Conservation (phyloP, 2,797 vertebrate genomes). For the Sphaeramia orbicularis region DNA sequence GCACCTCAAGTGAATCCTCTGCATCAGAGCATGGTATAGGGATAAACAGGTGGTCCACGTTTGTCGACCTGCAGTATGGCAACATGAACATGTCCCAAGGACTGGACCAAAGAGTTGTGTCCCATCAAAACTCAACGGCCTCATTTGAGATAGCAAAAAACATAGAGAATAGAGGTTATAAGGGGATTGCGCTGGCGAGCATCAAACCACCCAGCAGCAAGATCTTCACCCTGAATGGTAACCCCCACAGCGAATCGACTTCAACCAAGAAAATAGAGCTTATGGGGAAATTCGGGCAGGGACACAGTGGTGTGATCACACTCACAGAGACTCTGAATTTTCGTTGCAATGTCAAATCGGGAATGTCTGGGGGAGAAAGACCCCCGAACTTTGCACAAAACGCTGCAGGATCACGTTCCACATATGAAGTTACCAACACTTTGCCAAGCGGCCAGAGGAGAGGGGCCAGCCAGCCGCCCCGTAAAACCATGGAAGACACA, state of each 20-base stretch:
- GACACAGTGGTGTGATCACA: conserved; percentile 85
- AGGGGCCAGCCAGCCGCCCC: conserved; percentile 68
- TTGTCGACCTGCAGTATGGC: conserved; percentile 92
- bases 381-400: conserved; percentile 78
- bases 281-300: conserved; percentile 81
- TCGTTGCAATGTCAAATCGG: conserved; percentile 86
- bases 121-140: conserved; percentile 73
- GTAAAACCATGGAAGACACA: conserved; percentile 85
- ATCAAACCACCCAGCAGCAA: conserved; percentile 84
- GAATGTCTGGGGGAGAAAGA: conserved; percentile 72
- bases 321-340: conserved; percentile 91
- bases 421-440: conserved; percentile 86
- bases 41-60: conserved; percentile 92
- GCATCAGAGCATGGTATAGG: conserved; percentile 88
- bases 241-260: conserved; percentile 63
- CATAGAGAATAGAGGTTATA: conserved; percentile 63
- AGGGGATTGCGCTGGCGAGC: conserved; percentile 62
- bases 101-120: conserved; percentile 81
- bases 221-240: conserved; percentile 82
- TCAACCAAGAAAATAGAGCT: conserved; percentile 78
- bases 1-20: conserved; percentile 92
- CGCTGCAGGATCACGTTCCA: conserved; percentile 83
- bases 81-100: conserved; percentile 81
- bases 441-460: conserved; percentile 75
- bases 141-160: conserved; percentile 77